These are phyloP conservation scores for Nomia melanderi DNA, from an alignment of 1,140 invertebrate genomes.

Conservation along the genomic window DNA sequence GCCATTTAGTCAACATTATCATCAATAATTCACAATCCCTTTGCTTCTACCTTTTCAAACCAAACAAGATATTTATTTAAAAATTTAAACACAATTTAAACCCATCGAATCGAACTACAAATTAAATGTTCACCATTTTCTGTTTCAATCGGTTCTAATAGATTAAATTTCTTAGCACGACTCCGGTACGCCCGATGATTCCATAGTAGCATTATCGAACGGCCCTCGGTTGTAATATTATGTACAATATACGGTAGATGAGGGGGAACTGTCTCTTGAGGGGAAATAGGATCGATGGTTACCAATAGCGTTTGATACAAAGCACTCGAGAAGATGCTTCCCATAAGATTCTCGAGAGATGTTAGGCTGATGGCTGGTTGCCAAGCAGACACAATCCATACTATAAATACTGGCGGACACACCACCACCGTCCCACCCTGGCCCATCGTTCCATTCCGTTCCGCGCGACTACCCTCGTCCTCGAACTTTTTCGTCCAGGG, in stretches of 20 bases:
- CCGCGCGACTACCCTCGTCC: slow-evolving; percentile 49
- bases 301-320: not conserved
- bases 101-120: too few species aligned
- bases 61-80: too few species aligned
- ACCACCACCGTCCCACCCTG: slow-evolving; percentile 64
- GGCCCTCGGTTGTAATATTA: not conserved
- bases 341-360: slow-evolving; percentile 58
- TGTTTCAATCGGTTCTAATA: too few species aligned
- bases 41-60: too few species aligned
- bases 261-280: not conserved
- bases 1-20: too few species aligned
- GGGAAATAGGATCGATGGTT: slow-evolving; percentile 9
- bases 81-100: too few species aligned
- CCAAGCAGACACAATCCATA: slow-evolving; percentile 77
- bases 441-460: slow-evolving; percentile 60
- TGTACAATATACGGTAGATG: not conserved
- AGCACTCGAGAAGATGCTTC: slow-evolving; percentile 25
- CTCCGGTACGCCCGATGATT: not conserved
- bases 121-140: too few species aligned
- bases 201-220: not conserved
- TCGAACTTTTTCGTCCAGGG: slow-evolving; percentile 45
- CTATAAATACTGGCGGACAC: slow-evolving; percentile 74
- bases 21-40: too few species aligned
- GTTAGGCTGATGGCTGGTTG: slow-evolving; percentile 68
- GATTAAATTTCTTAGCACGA: too few species aligned